Evolutionary conservation across 2,797 vertebrate genomes (phyloP).

Genomic region (Gambelia wislizenii): DNA sequence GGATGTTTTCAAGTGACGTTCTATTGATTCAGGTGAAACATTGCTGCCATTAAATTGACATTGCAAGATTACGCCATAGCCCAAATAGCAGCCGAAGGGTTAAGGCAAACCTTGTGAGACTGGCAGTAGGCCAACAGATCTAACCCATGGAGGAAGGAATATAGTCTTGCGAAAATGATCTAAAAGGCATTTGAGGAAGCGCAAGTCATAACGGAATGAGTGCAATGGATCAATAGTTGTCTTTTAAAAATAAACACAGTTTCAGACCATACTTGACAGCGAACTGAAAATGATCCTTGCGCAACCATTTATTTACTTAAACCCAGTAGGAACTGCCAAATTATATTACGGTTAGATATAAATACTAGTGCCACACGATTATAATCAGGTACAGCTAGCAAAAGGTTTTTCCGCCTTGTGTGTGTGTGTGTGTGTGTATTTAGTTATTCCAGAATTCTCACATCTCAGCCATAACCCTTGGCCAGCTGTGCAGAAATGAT

Average conservation of each 20-base stretch:
- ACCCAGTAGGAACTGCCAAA: neutral
- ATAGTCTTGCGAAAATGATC: conserved; percentile 19
- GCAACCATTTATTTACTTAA: conserved; percentile 36
- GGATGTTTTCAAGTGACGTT: neutral
- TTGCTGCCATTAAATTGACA: neutral
- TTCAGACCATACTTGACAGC: conserved; percentile 36
- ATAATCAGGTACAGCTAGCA: neutral
- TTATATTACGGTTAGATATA: neutral
- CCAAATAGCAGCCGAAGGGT: neutral
- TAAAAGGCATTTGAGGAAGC: conserved; percentile 29
- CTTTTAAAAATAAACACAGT: conserved; percentile 32
- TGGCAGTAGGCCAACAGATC: conserved; percentile 11
- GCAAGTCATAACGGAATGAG: conserved; percentile 40
- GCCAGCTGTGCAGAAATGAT: neutral
- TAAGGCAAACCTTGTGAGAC: neutral
- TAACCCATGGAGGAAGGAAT: conserved; percentile 26
- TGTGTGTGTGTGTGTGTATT: neutral
- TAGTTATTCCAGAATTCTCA: conserved; percentile 6
- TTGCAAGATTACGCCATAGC: neutral
- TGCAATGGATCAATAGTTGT: conserved; percentile 29
- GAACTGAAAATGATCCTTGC: conserved; percentile 42
- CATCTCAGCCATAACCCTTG: neutral
- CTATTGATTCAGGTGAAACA: neutral
- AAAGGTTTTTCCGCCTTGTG: neutral
- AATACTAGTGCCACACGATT: neutral